A percentile compares a stretch with the other conserved stretches of the same genome.
Conservation (phyloP, 2,113 vertebrate genomes). For the Pteruthius melanotis region DNA sequence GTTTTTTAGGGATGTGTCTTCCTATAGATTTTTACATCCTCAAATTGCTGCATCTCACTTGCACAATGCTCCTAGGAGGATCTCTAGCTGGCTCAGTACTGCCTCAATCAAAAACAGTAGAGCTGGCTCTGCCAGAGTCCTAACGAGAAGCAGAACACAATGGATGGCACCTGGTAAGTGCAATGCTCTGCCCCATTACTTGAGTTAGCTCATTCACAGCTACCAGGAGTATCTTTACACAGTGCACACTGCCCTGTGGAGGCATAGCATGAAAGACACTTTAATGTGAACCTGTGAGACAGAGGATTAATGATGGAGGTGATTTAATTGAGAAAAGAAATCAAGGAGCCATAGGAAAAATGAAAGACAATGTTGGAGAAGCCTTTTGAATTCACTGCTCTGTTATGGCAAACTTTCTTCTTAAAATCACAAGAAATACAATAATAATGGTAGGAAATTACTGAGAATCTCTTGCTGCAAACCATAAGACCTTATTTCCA, state of each 20-base stretch:
- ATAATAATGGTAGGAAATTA: background rate
- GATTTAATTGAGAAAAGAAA: background rate
- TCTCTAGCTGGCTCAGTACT: background rate
- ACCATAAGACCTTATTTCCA: background rate
- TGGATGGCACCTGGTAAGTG: background rate
- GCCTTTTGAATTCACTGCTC: background rate
- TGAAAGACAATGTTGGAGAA: background rate
- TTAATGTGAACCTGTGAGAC: background rate
- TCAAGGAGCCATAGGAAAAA: background rate
- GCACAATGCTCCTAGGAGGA: background rate
- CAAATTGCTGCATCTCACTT: background rate
- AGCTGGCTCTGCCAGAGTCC: background rate
- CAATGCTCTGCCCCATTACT: background rate
- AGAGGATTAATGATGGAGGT: background rate
- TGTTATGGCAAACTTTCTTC: background rate
- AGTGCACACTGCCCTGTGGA: background rate
- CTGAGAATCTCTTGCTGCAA: background rate
- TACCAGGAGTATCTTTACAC: background rate
- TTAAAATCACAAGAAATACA: background rate
- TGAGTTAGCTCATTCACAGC: background rate
- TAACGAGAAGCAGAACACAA: background rate
- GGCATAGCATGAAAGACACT: background rate
- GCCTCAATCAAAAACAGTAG: background rate
- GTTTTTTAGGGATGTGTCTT: rapidly evolving
- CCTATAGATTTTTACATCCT: background rate